Base-by-base conservation (phyloP, 2,113 vertebrate genomes). In the Noturus placidus region DNA sequence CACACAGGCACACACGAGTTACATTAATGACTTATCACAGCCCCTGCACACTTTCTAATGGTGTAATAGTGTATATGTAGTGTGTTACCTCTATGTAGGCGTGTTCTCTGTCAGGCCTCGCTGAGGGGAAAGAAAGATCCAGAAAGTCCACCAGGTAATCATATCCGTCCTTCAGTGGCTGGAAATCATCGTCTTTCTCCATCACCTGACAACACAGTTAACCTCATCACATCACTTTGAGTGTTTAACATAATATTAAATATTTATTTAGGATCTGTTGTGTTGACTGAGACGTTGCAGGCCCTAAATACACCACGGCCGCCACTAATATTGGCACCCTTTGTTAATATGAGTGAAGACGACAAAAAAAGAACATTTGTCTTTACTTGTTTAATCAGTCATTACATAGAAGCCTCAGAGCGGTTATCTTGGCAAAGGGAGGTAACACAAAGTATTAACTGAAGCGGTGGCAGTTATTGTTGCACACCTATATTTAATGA, bases 141-240 rank as follows among this genome's bases (percentile, higher is more conserved):
- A 92, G 72, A 83, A 95, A 96, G 90, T 96, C 96, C 91, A 96
- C 95, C 79, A 96, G 87, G 86, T 95, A 96, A 91, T 95, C 92
- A 2, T 93, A 95, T 33, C 95, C 94, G 3, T 84, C 87, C 50
- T 87, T 38, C 7, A 92, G 33, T 4, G 90, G 87, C 50, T 67
- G 59, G 89, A 96, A 96, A 72, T 93, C 70, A 3, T 96, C 96
- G 56, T 96, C 93, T 22, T 95, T 96, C 92, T 96, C 96, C 56
- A 94, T 95, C 88, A 96, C 89, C 96, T 96, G 74, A n/a, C 46
- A n/a, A 17, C 5, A n/a, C 7, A 5, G 50, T 50, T 0, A 22
- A 76, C 1, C 1, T 15, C 14, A 17, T 70, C 67, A 33, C 10
- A 65, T 0, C 0, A 1, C 27, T 65, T 30, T 65, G n/a, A 65